Evolutionary conservation across 2,888 invertebrate genomes (phyloP).

Genomic region (Noctua janthe): DNA sequence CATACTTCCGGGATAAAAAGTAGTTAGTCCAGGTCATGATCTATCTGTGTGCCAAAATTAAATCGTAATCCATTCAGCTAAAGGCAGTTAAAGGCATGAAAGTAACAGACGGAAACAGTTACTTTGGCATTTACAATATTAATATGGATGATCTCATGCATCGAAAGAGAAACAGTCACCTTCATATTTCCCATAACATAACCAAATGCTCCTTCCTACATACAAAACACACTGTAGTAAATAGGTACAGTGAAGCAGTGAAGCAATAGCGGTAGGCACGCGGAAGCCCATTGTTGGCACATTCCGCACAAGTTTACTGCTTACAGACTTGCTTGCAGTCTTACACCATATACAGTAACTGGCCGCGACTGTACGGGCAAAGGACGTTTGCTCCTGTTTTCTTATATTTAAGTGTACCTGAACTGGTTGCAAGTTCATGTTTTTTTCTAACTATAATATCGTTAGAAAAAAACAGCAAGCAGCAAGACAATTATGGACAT

Average conservation of each 20-base stretch:
- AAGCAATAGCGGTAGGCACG: constrained; percentile 39
- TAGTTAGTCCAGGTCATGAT: background rate
- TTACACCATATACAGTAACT: constrained; percentile 52
- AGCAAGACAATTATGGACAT: no score
- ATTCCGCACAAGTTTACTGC: constrained; percentile 61
- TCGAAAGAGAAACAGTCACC: background rate
- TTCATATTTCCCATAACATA: background rate
- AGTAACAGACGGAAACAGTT: background rate
- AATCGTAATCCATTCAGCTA: background rate
- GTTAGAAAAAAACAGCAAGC: no score
- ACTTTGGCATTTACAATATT: background rate
- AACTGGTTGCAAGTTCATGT: background rate
- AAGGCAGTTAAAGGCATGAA: background rate
- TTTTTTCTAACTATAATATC: no score
- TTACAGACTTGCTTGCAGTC: constrained; percentile 27
- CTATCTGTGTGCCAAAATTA: background rate
- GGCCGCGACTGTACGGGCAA: constrained; percentile 37
- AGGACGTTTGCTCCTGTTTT: constrained; percentile 33
- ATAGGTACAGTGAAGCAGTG: constrained; percentile 19
- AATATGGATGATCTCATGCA: background rate
- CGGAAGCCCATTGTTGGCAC: constrained; percentile 64
- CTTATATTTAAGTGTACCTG: background rate
- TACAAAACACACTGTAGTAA: constrained; percentile 4
- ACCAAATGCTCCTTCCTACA: background rate
- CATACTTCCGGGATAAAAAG: background rate